phyloP scores from a whole-genome alignment of 2,888 invertebrate species.

The Melangyna quadrimaculata region DNA sequence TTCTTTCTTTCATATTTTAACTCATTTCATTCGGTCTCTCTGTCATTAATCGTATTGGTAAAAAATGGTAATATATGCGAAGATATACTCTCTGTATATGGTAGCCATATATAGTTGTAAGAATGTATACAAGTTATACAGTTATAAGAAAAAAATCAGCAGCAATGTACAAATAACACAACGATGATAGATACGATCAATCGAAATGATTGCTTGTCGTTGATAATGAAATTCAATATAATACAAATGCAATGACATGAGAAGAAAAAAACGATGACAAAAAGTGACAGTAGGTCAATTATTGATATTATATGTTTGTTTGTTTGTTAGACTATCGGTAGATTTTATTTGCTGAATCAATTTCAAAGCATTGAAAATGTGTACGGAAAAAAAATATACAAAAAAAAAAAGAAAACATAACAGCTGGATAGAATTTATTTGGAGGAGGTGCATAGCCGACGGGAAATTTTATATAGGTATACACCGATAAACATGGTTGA shows the following conservation, averaged over 20 bases:
- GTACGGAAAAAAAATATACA: background rate
- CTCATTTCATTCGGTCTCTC: background rate
- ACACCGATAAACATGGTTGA: background rate
- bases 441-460: slow-evolving; percentile 1
- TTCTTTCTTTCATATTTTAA: slow-evolving; percentile 29
- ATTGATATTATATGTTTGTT: slow-evolving; percentile 30
- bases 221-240: slow-evolving; percentile 25
- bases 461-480: background rate
- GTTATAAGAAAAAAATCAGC: no score
- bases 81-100: slow-evolving; percentile 21
- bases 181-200: slow-evolving; percentile 3
- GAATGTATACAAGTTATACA: slow-evolving; percentile 36
- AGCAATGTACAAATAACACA: slow-evolving; percentile 5
- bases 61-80: slow-evolving; percentile 48
- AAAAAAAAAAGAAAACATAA: background rate
- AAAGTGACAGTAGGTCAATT: slow-evolving; percentile 50
- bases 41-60: slow-evolving; percentile 43
- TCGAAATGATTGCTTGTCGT: slow-evolving; percentile 32
- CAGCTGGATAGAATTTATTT: background rate
- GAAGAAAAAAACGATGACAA: background rate
- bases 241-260: slow-evolving; percentile 1
- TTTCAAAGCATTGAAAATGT: background rate
- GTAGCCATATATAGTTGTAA: slow-evolving; percentile 25
- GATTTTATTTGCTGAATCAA: slow-evolving; percentile 7
- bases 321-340: slow-evolving; percentile 15